Percentiles rank a stretch among this genome's conserved stretches.
phyloP scores from a whole-genome alignment of 2,888 invertebrate genomes.

The Proisotoma minuta region DNA sequence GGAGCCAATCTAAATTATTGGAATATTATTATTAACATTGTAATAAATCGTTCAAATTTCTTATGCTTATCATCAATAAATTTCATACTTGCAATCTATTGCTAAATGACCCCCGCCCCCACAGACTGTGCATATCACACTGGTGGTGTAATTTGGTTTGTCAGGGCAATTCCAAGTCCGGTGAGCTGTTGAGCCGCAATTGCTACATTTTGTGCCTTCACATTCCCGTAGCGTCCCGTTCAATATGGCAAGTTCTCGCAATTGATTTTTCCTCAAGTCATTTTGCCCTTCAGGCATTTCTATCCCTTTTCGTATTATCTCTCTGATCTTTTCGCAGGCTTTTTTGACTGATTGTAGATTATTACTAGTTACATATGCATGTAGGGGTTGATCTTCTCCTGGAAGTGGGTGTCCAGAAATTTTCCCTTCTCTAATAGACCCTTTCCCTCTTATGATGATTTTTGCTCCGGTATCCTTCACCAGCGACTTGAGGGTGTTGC shows the following conservation, averaged over 20 bases:
- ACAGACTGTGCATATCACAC: constrained; percentile 92
- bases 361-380: constrained; percentile 97
- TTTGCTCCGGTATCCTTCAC: constrained; percentile 94
- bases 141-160: constrained; percentile 93
- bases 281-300: constrained; percentile 99
- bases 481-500: constrained; percentile 97
- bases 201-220: constrained; percentile 82
- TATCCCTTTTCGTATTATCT: constrained; percentile 94
- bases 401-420: too few relatives aligned
- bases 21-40: not conserved
- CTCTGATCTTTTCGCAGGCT: constrained; percentile 93
- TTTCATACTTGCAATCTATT: constrained; percentile 75
- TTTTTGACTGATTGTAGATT: constrained; percentile 95
- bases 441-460: constrained; percentile 97
- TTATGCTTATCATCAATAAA: not conserved
- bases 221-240: constrained; percentile 98
- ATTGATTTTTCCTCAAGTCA: constrained; percentile 92
- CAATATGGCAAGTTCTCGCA: constrained; percentile 91
- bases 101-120: constrained; percentile 98
- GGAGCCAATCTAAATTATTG: constrained; percentile 33
- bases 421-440: constrained; percentile 99
- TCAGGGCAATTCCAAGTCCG: constrained; percentile 94
- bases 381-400: constrained; percentile 95
- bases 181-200: constrained; percentile 90
- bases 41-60: not conserved